These are phyloP conservation scores for Bombus sibiricus DNA, from an alignment of 1,140 invertebrate genomes.

Conservation along the genomic window DNA sequence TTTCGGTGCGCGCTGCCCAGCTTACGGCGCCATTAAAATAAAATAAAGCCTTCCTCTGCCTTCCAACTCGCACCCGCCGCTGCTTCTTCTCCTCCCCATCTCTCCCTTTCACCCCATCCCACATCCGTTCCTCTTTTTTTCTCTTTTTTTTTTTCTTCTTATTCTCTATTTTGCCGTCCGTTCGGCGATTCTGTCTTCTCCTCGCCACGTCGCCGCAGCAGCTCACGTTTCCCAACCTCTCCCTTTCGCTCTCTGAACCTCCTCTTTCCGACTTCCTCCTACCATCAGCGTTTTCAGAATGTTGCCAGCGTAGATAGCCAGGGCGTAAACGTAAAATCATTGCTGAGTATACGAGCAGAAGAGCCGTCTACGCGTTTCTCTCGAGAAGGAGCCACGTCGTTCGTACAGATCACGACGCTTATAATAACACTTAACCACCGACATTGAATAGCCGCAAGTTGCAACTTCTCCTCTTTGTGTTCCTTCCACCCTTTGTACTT, in stretches of 20 bases:
- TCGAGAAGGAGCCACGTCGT: slow-evolving; percentile 52
- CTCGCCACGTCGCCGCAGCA: not conserved
- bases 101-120: not conserved
- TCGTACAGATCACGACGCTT: slow-evolving; percentile 65
- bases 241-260: not conserved
- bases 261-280: slow-evolving; percentile 42
- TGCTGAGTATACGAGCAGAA: slow-evolving; percentile 64
- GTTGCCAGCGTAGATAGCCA: slow-evolving; percentile 62
- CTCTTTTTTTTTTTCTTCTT: slow-evolving; percentile 7
- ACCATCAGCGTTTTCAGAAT: slow-evolving; percentile 68
- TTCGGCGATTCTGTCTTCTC: too few relatives aligned
- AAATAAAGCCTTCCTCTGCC: slow-evolving; percentile 71
- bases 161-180: slow-evolving; percentile 8
- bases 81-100: slow-evolving; percentile 9
- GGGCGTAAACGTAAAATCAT: slow-evolving; percentile 71
- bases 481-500: slow-evolving; percentile 42
- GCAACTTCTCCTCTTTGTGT: slow-evolving; percentile 68
- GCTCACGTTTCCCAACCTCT: not conserved
- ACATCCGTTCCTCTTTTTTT: slow-evolving; percentile 23
- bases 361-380: slow-evolving; percentile 57
- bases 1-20: slow-evolving; percentile 57
- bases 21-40: slow-evolving; percentile 75
- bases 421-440: slow-evolving; percentile 71
- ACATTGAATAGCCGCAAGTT: slow-evolving; percentile 63
- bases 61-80: slow-evolving; percentile 12